Evolutionary conservation across 2,797 vertebrate genomes (phyloP).

Genomic region (Tapera naevia): DNA sequence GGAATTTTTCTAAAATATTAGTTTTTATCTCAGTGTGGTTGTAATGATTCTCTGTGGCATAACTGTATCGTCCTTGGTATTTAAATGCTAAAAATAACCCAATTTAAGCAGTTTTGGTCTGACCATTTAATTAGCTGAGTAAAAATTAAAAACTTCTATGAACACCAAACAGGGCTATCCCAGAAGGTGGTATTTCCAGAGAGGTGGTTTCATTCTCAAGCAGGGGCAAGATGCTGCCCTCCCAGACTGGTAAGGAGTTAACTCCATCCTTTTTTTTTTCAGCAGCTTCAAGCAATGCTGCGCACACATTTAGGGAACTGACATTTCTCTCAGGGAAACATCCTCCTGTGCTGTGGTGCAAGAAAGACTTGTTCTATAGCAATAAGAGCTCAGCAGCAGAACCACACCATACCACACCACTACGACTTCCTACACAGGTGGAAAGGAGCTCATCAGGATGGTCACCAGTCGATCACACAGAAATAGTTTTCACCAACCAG

Average conservation of each 20-base stretch:
- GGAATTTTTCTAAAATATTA: not conserved
- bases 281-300: not conserved
- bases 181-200: conserved; percentile 20
- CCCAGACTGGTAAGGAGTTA: not conserved
- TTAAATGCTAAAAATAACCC: conserved; percentile 21
- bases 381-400: not conserved
- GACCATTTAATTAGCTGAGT: not conserved
- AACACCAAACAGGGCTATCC: not conserved
- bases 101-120: not conserved
- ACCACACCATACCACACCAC: no score
- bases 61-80: not conserved
- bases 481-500: not conserved
- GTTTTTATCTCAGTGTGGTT: not conserved
- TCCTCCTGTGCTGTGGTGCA: not conserved
- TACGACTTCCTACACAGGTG: no score
- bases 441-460: not conserved
- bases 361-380: not conserved
- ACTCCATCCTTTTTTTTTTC: not conserved
- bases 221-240: not conserved
- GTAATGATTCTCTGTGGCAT: not conserved
- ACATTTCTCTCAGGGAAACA: not conserved
- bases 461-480: not conserved
- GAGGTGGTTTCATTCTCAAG: not conserved
- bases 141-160: not conserved
- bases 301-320: rapidly evolving